Conservation (phyloP, 1,140 invertebrate genomes). For the Drosophila quadrilineata region DNA sequence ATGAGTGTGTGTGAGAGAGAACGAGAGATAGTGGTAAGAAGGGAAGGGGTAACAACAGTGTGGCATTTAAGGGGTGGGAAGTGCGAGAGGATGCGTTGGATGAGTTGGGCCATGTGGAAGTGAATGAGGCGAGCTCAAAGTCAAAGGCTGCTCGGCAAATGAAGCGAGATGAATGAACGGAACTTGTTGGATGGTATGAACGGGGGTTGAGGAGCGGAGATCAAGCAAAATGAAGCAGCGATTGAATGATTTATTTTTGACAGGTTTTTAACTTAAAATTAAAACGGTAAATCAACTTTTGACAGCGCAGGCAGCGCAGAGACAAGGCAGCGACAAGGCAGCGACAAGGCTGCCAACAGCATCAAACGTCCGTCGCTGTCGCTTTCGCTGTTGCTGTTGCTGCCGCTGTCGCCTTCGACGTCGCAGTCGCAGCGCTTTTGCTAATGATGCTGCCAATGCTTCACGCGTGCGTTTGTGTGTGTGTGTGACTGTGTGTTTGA, state of each 20-base stretch:
- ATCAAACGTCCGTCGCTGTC: too few relatives aligned
- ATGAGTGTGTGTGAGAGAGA: neutral
- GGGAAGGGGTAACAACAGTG: neutral
- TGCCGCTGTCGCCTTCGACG: too few relatives aligned
- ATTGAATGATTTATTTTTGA: conserved; percentile 82
- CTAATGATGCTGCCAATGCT: conserved; percentile 68
- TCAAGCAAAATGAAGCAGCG: conserved; percentile 34
- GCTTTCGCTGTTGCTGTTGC: too few relatives aligned
- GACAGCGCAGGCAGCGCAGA: conserved; percentile 73
- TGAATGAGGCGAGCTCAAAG: neutral
- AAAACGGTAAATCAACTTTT: conserved; percentile 81
- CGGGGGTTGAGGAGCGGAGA: too few relatives aligned
- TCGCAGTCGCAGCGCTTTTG: conserved; percentile 58
- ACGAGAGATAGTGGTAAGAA: neutral
- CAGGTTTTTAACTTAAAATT: conserved; percentile 81
- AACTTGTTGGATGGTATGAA: too few relatives aligned
- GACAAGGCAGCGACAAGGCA: conserved; percentile 65
- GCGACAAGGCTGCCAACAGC: conserved; percentile 67
- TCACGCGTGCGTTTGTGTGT: too few relatives aligned
- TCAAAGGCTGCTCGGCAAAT: neutral
- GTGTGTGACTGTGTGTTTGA: neutral
- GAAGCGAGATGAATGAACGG: conserved; percentile 12
- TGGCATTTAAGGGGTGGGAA: neutral
- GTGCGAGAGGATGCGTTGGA: too few relatives aligned
- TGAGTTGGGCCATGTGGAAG: too few relatives aligned